Percentiles rank a stretch among this genome's conserved stretches.
Conservation (phyloP, 2,888 invertebrate genomes). For the Xylophagus ater region DNA sequence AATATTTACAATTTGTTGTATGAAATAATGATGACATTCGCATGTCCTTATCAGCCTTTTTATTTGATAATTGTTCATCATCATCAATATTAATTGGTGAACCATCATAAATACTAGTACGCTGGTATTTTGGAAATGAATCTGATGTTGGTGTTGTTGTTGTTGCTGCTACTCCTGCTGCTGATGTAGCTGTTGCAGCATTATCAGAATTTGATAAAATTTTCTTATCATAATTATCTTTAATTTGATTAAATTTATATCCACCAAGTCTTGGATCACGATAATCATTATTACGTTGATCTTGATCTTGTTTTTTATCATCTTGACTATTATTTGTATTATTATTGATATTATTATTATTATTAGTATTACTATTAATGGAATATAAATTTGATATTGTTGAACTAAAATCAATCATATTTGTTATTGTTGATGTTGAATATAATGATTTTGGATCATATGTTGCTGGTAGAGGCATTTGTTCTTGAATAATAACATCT, state of each 20-base stretch:
- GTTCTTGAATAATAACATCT: conserved; percentile 3
- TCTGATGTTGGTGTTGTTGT: conserved; percentile 1
- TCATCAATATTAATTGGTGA: conserved; percentile 21
- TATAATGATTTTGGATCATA: conserved; percentile 13
- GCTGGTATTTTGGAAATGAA: conserved; percentile 23
- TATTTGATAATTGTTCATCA: conserved; percentile 19
- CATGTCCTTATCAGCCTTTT: conserved; percentile 29
- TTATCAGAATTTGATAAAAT: neutral
- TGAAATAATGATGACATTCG: conserved; percentile 21
- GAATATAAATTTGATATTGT: conserved; percentile 10
- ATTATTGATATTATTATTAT: neutral
- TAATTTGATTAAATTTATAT: neutral
- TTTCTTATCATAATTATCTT: neutral
- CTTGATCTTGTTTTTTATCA: conserved; percentile 8
- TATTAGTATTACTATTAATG: no score
- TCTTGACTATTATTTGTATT: neutral
- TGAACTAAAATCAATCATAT: conserved; percentile 13
- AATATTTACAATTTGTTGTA: conserved; percentile 19
- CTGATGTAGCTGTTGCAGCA: neutral
- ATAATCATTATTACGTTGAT: conserved; percentile 10
- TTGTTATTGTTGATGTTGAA: conserved; percentile 7
- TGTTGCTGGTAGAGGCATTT: conserved; percentile 9
- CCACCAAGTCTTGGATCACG: conserved; percentile 12
- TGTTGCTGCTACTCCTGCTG: neutral
- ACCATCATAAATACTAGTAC: conserved; percentile 33